Evolutionary conservation across 2,888 invertebrate genomes (phyloP), one percentile per base, ranked within the genome.

Genomic region (Tetragnatha montana): DNA sequence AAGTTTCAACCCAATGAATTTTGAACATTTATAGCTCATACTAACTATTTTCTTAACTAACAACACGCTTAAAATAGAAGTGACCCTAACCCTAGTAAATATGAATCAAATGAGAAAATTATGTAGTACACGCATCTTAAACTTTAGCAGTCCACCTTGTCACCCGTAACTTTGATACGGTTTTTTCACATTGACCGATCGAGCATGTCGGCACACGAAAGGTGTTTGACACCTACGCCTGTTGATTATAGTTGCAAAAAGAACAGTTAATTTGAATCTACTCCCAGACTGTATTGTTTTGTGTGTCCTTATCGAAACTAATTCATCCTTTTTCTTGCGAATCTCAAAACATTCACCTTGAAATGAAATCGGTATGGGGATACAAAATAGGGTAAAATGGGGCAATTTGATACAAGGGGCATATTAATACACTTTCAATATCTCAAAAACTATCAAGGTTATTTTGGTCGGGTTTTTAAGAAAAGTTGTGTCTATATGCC

Each of bases 201-300:
- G 78, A 78, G 78, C 78, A 78, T 19, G 60, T 60, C 78, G 35
- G 78, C 21, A 19, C 19, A 22, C 21, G 21, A 49, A 49, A 76
- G n/a, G 60, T 60, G 60, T 60, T 50, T 49, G 10, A n/a, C 76
- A n/a, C 60, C 60, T 60, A 78, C 14, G 7, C 76, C 78, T 60
- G 1, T 22, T 78, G 17, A 60, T 68, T 22, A 78, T 22, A 51
- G 51, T 17, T 1, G 4, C 35, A 17, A 21, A 22, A 78, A 78
- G 60, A 78, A 51, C 60, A 68, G 47, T 51, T 60, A 60, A 21
- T 22, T 22, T 60, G 78, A 60, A 78, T 78, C 14, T 51, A 60
- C 22, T 51, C 51, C 22, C 60, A 68, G 51, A 8, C 51, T 21
- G 0, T 22, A 60, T 78, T 78, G 60, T 78, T 78, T 78, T 14